Evolutionary conservation across 2,113 vertebrate genomes (phyloP), one percentile per base, ranked within the genome.

Genomic region (Rhinopomastus cyanomelas): DNA sequence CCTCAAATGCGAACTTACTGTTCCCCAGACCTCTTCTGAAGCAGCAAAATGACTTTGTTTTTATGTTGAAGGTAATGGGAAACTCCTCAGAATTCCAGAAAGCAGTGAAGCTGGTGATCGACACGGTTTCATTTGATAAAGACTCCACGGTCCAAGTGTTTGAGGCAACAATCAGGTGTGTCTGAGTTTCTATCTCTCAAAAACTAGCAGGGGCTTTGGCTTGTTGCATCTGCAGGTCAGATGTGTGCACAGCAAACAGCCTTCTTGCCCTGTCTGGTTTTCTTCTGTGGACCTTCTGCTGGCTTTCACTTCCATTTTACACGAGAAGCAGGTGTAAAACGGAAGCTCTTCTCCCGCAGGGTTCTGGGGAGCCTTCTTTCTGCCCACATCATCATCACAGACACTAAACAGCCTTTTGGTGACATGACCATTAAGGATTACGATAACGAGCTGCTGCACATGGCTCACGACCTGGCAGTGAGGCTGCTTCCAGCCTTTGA

Each of bases 131-230:
- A 18, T 99, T 99, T 96, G 99, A 99, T 95, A 99, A 98, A 96
- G 98, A 99, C 94, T 99, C 99, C 18, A 99, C 99, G 2, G 99
- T 99, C 51, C 99, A 99, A 78, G 99, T 99, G 61, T 99, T 99
- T 90, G 99, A 99, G 95, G 99, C 98, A 73, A 99, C 99, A 18
- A 99, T 99, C 95, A 99, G 99, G 99, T 99, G 97, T 0, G 84
- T 95, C 42, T 56, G 27, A 22, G 13, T 49, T 34, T 53, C 23
- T 48, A 25, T 29, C 37, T 26, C 36, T 16, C 39, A 15, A 42
- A 11, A 42, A 15, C 39, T 11, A 42, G 39, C 15, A 42, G 15
- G 39, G 39, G 39, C 39, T 42, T 42, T 42, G 39, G 39, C 39
- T 42, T 11, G 39, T 42, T 78, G 37, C 16, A 66, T 76, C 5